phyloP scores from a whole-genome alignment of 2,113 vertebrate species.

The Cyanoramphus novaezelandiae region DNA sequence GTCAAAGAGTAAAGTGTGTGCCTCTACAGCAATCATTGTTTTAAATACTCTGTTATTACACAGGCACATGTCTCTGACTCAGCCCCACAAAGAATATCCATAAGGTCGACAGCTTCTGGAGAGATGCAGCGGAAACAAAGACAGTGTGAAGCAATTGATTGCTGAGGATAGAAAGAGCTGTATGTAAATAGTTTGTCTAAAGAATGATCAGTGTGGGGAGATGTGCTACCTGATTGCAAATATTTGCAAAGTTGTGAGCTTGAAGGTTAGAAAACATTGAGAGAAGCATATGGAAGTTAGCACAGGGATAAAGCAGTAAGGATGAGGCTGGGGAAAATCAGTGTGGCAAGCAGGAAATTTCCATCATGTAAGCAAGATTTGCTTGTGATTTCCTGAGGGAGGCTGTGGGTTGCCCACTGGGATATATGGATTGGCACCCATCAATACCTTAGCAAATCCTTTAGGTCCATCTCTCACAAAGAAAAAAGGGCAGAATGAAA shows the following conservation, averaged over 20 bases:
- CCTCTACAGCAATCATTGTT: neutral
- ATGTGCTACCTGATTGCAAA: slow-evolving; percentile 5
- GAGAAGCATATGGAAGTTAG: neutral
- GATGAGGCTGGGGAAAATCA: neutral
- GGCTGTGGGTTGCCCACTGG: neutral
- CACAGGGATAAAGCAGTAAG: neutral
- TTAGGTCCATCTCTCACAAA: neutral
- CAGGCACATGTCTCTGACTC: neutral
- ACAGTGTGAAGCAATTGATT: neutral
- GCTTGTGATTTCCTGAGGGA: neutral
- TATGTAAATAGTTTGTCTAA: slow-evolving; percentile 11
- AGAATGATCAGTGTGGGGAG: neutral
- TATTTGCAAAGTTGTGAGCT: slow-evolving; percentile 8
- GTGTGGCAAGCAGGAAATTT: slow-evolving; percentile 30
- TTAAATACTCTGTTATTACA: neutral
- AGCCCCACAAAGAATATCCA: neutral
- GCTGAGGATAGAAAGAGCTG: neutral
- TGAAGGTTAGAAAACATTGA: neutral
- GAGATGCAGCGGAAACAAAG: neutral
- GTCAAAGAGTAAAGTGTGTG: neutral
- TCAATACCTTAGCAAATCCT: slow-evolving; percentile 16
- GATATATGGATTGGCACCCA: neutral
- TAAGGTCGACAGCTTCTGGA: neutral
- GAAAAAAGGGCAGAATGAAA: neutral
- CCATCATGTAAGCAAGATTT: neutral